A percentile compares a stretch with the other conserved stretches of the same genome.
phyloP scores from a whole-genome alignment of 2,113 vertebrate species.

The Sardina pilchardus region DNA sequence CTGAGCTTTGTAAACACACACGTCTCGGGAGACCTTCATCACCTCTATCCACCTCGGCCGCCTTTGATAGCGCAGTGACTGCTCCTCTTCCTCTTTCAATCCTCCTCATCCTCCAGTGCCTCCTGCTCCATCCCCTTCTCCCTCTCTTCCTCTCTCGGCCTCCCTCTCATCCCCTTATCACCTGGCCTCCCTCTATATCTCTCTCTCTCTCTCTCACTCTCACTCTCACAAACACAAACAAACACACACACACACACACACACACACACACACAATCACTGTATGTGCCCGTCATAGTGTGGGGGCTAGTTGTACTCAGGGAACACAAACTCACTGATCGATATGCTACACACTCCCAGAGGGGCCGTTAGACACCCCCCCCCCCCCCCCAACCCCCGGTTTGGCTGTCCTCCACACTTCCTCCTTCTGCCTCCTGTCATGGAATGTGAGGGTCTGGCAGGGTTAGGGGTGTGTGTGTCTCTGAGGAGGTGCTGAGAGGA shows the following conservation, averaged over 20 bases:
- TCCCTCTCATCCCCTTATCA: neutral
- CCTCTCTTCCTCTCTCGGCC: neutral
- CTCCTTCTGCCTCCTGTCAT: neutral
- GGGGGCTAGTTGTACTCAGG: conserved; percentile 25
- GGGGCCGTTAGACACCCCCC: conserved; percentile 17
- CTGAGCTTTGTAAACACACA: conserved; percentile 22
- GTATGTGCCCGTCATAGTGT: conserved; percentile 14
- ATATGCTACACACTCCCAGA: conserved; percentile 35
- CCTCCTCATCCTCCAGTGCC: neutral
- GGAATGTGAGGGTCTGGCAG: neutral
- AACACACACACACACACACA: too few species aligned
- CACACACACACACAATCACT: neutral
- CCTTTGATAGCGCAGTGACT: neutral
- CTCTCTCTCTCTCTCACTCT: neutral
- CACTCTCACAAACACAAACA: too few species aligned
- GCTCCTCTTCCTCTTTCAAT: neutral
- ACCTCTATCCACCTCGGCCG: neutral
- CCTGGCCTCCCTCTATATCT: neutral
- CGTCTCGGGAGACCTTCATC: conserved; percentile 19
- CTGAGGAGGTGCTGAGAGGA: neutral
- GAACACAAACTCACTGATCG: conserved; percentile 22
- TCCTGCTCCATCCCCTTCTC: neutral
- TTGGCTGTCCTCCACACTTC: neutral
- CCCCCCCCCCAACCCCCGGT: neutral
- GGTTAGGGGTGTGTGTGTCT: neutral